Base-by-base conservation (phyloP, 1,140 invertebrate species). In the Diprion similis region DNA sequence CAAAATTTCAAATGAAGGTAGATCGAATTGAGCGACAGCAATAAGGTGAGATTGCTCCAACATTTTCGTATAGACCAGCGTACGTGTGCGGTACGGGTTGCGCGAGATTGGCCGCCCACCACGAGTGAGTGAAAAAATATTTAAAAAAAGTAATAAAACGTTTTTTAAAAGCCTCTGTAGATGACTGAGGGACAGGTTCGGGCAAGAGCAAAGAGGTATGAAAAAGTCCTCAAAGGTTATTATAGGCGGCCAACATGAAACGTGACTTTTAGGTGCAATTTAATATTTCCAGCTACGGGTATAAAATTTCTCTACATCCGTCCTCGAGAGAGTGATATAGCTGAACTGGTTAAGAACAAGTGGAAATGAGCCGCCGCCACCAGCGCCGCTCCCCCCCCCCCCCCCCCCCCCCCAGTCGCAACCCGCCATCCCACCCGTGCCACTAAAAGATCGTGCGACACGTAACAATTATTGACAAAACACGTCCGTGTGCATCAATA, bases 241-340 rank as follows among this genome's bases (percentile, higher is more conserved):
- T 84, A 37, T 37, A 78, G 82, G 79, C 81, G 81, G 81, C 77
- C 76, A 79, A 84, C 81, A 80, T 84, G 82, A 84, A 84, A 82
- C 80, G 80, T 81, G 79, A 77, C 78, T 59, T 84, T 84, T 82
- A 85, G 82, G 81, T 84, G 83, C 80, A 81, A 85, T 85, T 84
- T 85, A 84, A 85, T 83, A 84, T 85, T 84, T 85, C 83, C 81
- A 84, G 84, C 81, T 85, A 84, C 70, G 80, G 78, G 74, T 82
- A 82, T 85, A 84, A 84, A 85, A 84, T 82, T 79, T 69, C 66
- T 72, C 73, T 77, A 76, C 80, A 78, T 80, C 74, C 51, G 51
- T 59, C 51, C 51, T 13, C 51, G 9, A 59, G 6, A 17, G 51
- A 17, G 51, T 9, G 9, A 17, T 15, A 59, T 17, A 59, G 51